These are phyloP conservation scores for Tiliacea citrago DNA, from an alignment of 2,888 invertebrate genomes.

Conservation along the genomic window DNA sequence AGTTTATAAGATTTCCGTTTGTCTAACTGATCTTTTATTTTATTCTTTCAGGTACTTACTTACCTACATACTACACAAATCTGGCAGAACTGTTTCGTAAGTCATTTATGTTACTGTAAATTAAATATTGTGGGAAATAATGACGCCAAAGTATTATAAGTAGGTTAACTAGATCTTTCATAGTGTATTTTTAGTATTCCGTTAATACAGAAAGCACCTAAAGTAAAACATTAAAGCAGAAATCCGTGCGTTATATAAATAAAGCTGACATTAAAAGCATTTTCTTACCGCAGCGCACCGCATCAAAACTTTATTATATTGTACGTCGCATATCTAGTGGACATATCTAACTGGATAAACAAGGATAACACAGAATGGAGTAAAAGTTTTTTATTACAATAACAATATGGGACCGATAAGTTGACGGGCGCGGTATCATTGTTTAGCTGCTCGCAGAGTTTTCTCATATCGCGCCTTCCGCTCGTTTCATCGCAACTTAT, in stretches of 20 bases:
- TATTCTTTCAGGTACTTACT: constrained; percentile 52
- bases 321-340: constrained; percentile 46
- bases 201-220: constrained; percentile 7
- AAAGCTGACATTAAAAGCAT: constrained; percentile 31
- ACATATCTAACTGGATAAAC: constrained; percentile 62
- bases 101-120: constrained; percentile 33
- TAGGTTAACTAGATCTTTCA: not conserved
- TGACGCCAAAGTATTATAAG: not conserved
- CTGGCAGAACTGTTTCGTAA: constrained; percentile 37
- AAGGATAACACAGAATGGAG: constrained; percentile 65
- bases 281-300: constrained; percentile 27
- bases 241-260: constrained; percentile 19
- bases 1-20: constrained; percentile 28
- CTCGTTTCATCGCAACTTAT: constrained; percentile 75
- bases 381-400: constrained; percentile 80
- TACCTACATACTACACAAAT: constrained; percentile 20
- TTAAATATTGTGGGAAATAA: not conserved
- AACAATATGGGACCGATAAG: constrained; percentile 78
- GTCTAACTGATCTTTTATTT: constrained; percentile 32
- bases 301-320: constrained; percentile 49
- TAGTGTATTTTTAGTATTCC: not conserved
- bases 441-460: constrained; percentile 76
- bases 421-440: constrained; percentile 75
- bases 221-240: not conserved
- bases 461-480: constrained; percentile 83